Evolutionary conservation across 2,797 vertebrate species (phyloP), one percentile per base, ranked within the genome.

Genomic region (Trematomus bernacchii): DNA sequence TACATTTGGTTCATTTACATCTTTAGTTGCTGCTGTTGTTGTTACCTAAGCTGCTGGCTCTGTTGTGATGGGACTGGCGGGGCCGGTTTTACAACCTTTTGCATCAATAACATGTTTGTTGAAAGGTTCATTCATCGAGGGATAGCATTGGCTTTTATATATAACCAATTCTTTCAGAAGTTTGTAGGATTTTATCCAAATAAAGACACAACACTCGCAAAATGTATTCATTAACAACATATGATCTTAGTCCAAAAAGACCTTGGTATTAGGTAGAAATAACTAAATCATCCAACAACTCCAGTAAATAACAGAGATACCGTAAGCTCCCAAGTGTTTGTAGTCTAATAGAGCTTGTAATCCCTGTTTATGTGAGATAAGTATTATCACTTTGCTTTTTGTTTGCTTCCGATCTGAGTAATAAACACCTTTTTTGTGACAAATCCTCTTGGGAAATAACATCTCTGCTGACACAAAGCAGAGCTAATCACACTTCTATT

Each of bases 341-440:
- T 18, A 48, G n/a, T 67, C 16, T 75, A 19, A 63, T 61, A 14
- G 50, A 70, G 43, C 10, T 48, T n/a, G 13, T 70, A 61, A 51
- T 71, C 55, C 16, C 30, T 47, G 23, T 52, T 73, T 57, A 47
- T 48, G 19, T 77, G 27, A 78, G 60, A 74, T 67, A 48, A 62
- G 66, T 64, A 10, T 58, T 63, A 60, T 66, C 30, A 42, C 27
- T 14, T 14, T 18, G 42, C n/a, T 43, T 13, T 11, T 44, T 63
- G n/a, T 48, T 71, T 64, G 18, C 52, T 48, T 74, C 33, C 30
- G n/a, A 54, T 68, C 54, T 54, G 43, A 50, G 42, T 43, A 76
- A 73, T 27, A 51, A 51, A 1, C 46, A 61, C 19, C 9, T 57
- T 59, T 33, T 78, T 27, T 53, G 19, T 40, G 30, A 64, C 19